Conservation (phyloP, 2,888 invertebrate species). For the Cepaea hortensis region DNA sequence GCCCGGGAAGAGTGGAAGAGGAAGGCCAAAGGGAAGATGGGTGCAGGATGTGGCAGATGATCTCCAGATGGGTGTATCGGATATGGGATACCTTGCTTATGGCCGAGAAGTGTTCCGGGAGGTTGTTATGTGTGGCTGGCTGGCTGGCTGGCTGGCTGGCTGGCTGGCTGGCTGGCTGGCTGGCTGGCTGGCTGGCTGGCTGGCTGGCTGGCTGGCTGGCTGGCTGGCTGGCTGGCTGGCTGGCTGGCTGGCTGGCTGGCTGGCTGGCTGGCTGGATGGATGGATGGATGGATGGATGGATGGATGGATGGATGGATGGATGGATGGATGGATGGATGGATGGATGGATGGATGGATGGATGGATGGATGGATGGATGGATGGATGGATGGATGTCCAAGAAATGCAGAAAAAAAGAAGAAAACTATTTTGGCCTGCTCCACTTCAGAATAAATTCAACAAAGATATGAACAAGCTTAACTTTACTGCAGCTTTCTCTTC, state of each 20-base stretch:
- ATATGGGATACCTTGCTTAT: too few species aligned
- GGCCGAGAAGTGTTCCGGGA: too few species aligned
- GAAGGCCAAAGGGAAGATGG: too few species aligned
- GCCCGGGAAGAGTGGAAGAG: too few species aligned
- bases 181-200: background rate
- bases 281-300: background rate
- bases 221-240: background rate
- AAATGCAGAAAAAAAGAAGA: too few species aligned
- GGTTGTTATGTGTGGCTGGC: background rate
- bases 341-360: background rate
- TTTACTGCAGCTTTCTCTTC: too few species aligned
- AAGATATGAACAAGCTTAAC: too few species aligned
- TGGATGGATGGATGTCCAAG: background rate
- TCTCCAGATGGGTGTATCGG: too few species aligned
- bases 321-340: background rate
- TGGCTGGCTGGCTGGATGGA: background rate
- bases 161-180: fast-evolving
- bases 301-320: background rate
- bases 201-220: background rate
- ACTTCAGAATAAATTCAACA: too few species aligned
- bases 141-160: background rate
- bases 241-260: background rate
- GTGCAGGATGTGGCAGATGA: too few species aligned
- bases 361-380: background rate
- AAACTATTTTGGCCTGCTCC: too few species aligned